Percentiles rank a stretch among this genome's conserved stretches.
Conservation (phyloP, 2,888 invertebrate genomes). For the Caenorhabditis sp. region DNA sequence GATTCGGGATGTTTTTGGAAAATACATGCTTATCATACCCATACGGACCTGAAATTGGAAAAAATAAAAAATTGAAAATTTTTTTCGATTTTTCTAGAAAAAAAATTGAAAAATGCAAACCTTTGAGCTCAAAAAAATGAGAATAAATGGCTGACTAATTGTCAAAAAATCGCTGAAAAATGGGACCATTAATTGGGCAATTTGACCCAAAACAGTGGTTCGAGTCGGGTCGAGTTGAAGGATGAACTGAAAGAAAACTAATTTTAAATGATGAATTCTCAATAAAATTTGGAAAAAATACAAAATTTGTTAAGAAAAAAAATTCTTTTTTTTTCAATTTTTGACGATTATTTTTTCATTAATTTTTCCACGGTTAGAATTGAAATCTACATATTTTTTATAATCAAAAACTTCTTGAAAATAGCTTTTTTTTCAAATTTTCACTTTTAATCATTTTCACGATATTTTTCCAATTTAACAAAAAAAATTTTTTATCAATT, state of each 20-base stretch:
- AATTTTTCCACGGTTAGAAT: no score
- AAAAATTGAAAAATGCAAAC: neutral
- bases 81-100: neutral
- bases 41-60: conserved; percentile 10
- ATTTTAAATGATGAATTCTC: neutral
- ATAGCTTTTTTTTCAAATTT: no score
- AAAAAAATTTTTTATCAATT: no score
- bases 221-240: conserved; percentile 36
- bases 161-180: conserved; percentile 44
- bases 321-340: no score
- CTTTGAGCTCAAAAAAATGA: conserved; percentile 41
- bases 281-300: no score
- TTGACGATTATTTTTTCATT: no score
- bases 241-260: conserved; percentile 18
- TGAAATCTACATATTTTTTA: no score
- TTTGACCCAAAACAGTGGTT: conserved; percentile 18
- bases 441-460: no score
- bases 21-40: conserved; percentile 22
- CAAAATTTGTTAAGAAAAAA: no score
- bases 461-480: no score
- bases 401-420: no score
- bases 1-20: neutral
- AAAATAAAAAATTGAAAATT: neutral
- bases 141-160: conserved; percentile 42
- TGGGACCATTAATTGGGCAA: conserved; percentile 32